These are phyloP conservation scores for Protobothrops flavoviridis DNA, from an alignment of 2,113 vertebrate species.

Conservation along the genomic window DNA sequence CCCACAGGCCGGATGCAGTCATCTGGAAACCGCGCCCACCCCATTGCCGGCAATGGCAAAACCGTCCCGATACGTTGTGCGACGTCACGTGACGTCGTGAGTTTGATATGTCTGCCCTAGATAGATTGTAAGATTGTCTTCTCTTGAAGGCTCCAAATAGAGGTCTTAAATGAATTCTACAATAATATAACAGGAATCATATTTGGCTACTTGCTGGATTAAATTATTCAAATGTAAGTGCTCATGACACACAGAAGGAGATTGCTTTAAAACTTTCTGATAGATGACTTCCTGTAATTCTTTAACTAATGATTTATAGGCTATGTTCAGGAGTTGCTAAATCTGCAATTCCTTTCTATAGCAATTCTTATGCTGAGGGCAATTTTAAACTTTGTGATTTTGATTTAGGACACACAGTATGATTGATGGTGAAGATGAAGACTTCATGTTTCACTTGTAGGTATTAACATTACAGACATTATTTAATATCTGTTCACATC, in stretches of 20 bases:
- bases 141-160: not conserved
- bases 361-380: not conserved
- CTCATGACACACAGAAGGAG: not conserved
- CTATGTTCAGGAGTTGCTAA: not conserved
- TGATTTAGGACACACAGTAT: not conserved
- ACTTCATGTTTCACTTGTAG: not conserved
- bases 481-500: not conserved
- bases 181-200: not conserved
- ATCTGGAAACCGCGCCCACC: too few relatives aligned
- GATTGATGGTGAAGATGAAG: not conserved
- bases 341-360: not conserved
- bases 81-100: too few relatives aligned
- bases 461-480: not conserved
- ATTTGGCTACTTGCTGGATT: not conserved
- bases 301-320: not conserved
- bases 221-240: not conserved
- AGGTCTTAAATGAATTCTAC: not conserved
- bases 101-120: too few relatives aligned
- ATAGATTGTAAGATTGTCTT: not conserved
- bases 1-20: too few relatives aligned
- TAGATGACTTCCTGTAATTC: not conserved
- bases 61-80: too few relatives aligned
- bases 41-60: too few relatives aligned
- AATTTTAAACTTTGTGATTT: not conserved
- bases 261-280: not conserved